These are phyloP conservation scores for Plusia festucae DNA, from an alignment of 2,888 invertebrate genomes.

Conservation along the genomic window DNA sequence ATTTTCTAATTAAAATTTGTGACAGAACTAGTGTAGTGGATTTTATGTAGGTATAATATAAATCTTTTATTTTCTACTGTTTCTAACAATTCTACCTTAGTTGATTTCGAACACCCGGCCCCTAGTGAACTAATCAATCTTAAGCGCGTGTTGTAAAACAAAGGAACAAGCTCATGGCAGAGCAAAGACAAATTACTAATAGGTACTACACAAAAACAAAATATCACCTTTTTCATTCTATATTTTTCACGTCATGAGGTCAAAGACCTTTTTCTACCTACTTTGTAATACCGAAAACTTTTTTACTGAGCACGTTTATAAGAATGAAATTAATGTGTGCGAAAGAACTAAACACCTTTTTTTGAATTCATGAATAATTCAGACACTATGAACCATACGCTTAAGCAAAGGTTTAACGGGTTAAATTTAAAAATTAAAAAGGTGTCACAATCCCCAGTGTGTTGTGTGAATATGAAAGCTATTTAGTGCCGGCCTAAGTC, in stretches of 20 bases:
- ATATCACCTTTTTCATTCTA: background rate
- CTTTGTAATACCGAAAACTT: background rate
- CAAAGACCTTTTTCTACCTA: background rate
- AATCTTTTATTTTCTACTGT: no score
- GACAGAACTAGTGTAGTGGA: no score
- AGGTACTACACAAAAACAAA: background rate
- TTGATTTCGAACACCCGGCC: no score
- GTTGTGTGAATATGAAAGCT: slow-evolving; percentile 47
- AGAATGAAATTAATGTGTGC: slow-evolving; percentile 1
- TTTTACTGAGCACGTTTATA: background rate
- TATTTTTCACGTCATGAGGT: background rate
- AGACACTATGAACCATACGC: slow-evolving; percentile 16
- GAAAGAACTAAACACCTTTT: slow-evolving; percentile 12
- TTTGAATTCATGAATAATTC: slow-evolving; percentile 27
- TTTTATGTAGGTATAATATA: no score
- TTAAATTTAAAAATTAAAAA: slow-evolving; percentile 52
- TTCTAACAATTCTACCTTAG: no score
- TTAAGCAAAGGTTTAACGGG: slow-evolving; percentile 24
- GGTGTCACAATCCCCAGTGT: slow-evolving; percentile 43
- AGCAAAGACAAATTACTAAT: background rate
- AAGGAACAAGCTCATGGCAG: no score
- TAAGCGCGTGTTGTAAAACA: no score
- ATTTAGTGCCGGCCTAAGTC: slow-evolving; percentile 25
- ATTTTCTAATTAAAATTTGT: no score
- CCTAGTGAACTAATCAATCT: no score